Base-by-base conservation (phyloP, 1,140 invertebrate species). In the Neodiprion virginianus region DNA sequence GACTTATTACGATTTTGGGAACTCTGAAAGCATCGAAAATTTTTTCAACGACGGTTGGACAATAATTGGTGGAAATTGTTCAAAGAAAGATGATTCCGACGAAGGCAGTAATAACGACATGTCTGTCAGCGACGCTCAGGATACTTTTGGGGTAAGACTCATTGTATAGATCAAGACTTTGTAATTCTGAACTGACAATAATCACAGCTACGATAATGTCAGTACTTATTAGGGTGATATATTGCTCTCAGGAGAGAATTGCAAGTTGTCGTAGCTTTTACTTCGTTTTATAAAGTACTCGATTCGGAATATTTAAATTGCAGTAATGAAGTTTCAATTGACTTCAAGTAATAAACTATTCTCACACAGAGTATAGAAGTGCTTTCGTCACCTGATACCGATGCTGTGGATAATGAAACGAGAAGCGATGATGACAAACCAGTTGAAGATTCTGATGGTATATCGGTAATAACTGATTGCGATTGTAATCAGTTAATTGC, bases 401-500 rank as follows among this genome's bases (percentile, higher is more conserved):
- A 69, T 69, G 67, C 17, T 11, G 23, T 12, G 11, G 67, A 69
- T 23, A 21, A 21, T 21, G 67, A 69, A 14, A 23, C 17, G 10
- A 23, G 17, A 12, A 21, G 40, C 40, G 67, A 17, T 69, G 23
- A 21, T 69, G 70, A 71, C 21, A 50, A 47, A 50, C 8, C 9
- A 40, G 48, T 7, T 21, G 70, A 71, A 47, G 70, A 71, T 49
- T 71, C 70, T 14, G 70, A 71, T 14, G 70, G 48, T 11, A 50
- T 71, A 71, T 71, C 70, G 12, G 48, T 71, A 11, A 71, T 71
- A 40, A 71, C 70, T 14, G 70, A 71, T 14, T 14, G 67, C 12
- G 70, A 71, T 8, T 0, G 9, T 48, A 49, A 71, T 11, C 40
- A 71, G 17, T 12, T 71, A 14, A 21, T 71, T 14, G 48, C 47